Evolutionary conservation across 2,797 vertebrate species (phyloP).

Genomic region (Siniperca scherzeri): DNA sequence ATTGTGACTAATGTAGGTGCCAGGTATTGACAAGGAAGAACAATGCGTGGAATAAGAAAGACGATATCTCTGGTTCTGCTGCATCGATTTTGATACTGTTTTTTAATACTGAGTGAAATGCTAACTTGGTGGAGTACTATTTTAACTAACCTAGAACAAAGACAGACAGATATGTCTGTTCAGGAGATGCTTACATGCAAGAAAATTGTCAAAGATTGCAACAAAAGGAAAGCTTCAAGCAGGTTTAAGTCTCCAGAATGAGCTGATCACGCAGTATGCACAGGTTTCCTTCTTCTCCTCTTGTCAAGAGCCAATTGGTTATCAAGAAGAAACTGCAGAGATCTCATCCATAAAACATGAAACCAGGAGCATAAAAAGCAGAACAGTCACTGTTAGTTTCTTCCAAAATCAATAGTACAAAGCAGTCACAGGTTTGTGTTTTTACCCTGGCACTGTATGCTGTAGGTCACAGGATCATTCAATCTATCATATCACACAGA

Average conservation of each 20-base stretch:
- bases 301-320: constrained; percentile 22
- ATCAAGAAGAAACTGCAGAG: constrained; percentile 11
- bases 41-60: background rate
- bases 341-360: constrained; percentile 45
- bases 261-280: background rate
- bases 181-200: background rate
- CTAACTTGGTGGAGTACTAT: background rate
- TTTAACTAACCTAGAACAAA: background rate
- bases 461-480: constrained; percentile 66
- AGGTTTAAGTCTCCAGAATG: background rate
- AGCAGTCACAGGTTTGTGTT: constrained; percentile 50
- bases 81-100: background rate
- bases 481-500: constrained; percentile 66
- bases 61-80: background rate
- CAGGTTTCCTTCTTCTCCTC: background rate
- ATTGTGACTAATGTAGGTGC: background rate
- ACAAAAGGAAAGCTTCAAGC: background rate
- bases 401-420: constrained; percentile 59
- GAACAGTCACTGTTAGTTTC: constrained; percentile 26
- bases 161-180: background rate
- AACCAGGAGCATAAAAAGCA: constrained; percentile 28
- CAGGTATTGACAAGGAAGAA: background rate
- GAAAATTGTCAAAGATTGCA: background rate
- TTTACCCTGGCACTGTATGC: constrained; percentile 40
- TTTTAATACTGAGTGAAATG: background rate